Evolutionary conservation across 2,888 invertebrate genomes (phyloP).

Genomic region (Dysmachus trigonus): DNA sequence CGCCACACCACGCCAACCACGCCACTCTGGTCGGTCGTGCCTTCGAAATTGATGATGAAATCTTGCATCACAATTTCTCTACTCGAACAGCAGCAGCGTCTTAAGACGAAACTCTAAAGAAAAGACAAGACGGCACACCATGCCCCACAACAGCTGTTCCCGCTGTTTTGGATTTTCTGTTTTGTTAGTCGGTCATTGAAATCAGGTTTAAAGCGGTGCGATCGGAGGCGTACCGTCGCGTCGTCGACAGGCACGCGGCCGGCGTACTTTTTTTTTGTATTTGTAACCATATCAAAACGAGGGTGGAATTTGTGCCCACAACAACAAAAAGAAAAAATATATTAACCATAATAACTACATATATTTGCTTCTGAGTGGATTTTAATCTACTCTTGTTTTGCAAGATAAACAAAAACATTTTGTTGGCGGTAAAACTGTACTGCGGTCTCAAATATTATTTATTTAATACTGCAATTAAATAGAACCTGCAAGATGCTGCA

Average conservation of each 20-base stretch:
- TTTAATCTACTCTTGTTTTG: neutral
- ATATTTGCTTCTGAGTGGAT: neutral
- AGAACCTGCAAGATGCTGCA: neutral
- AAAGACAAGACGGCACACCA: neutral
- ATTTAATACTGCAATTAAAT: neutral
- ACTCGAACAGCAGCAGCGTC: neutral
- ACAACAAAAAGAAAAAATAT: too few relatives aligned
- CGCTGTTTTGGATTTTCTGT: slow-evolving; percentile 2
- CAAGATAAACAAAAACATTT: neutral
- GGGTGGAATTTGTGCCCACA: neutral
- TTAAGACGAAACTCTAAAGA: neutral
- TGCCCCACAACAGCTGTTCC: neutral
- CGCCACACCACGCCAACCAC: neutral
- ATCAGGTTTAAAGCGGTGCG: neutral
- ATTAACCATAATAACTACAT: too few relatives aligned
- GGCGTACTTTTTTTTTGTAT: neutral
- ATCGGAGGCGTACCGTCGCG: neutral
- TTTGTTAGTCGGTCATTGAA: slow-evolving; percentile 26
- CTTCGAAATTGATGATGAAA: slow-evolving; percentile 15
- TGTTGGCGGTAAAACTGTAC: neutral
- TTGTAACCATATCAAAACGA: neutral
- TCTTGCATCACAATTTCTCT: slow-evolving; percentile 15
- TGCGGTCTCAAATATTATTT: neutral
- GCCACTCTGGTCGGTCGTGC: too few relatives aligned
- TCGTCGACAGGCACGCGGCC: neutral